Evolutionary conservation across 1,140 invertebrate genomes (phyloP).

Genomic region (Drosophila bipectinata): DNA sequence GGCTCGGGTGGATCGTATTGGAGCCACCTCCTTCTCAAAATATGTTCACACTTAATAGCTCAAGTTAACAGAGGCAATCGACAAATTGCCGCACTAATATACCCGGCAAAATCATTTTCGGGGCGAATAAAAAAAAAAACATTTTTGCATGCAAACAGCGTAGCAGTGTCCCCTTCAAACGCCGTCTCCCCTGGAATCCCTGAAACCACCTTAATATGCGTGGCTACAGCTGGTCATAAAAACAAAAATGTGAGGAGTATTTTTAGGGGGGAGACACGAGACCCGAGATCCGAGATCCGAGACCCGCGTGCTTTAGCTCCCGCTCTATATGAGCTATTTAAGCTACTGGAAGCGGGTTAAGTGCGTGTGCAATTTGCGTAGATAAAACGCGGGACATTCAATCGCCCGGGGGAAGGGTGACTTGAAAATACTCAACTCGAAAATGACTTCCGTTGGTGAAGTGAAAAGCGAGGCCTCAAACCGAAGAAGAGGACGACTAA

Average conservation of each 20-base stretch:
- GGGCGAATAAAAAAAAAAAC: constrained; percentile 16
- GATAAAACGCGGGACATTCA: constrained; percentile 52
- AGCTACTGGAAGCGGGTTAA: constrained; percentile 77
- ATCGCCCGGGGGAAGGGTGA: constrained; percentile 6
- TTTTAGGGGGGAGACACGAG: not conserved
- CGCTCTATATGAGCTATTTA: constrained; percentile 59
- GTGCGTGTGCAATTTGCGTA: constrained; percentile 77
- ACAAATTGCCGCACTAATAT: constrained; percentile 78
- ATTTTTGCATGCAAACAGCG: constrained; percentile 47
- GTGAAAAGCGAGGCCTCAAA: constrained; percentile 57
- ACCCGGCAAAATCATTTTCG: constrained; percentile 38
- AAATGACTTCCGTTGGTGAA: constrained; percentile 73
- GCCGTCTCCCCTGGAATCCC: constrained; percentile 1
- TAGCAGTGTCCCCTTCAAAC: constrained; percentile 9
- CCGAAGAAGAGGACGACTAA: constrained; percentile 50
- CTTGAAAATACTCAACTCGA: constrained; percentile 51
- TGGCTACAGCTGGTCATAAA: constrained; percentile 36
- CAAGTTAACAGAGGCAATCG: constrained; percentile 77
- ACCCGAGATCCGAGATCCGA: not conserved
- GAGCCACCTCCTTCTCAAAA: constrained; percentile 50
- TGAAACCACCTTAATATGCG: constrained; percentile 43
- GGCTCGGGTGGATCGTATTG: constrained; percentile 8
- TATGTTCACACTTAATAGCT: constrained; percentile 82
- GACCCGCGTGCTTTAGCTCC: constrained; percentile 33
- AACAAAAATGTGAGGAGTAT: constrained; percentile 14